Evolutionary conservation across 2,113 vertebrate species (phyloP).

Genomic region (western clawed frog (Xenopus tropicalis)): UCB_Xtro_10.0 CM004444.2:98921501-98922000

Average conservation of each 20-base stretch:
- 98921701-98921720: constrained; percentile 97
- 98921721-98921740: constrained; percentile 88
- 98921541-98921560: too few relatives aligned
- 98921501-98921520: too few relatives aligned
- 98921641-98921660: too few relatives aligned
- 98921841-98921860: constrained; percentile 95
- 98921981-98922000: neutral
- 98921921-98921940: constrained; percentile 69
- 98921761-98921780: constrained; percentile 87
- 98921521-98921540: too few relatives aligned
- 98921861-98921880: constrained; percentile 82
- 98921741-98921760: constrained; percentile 90
- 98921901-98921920: constrained; percentile 89
- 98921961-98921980: neutral
- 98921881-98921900: constrained; percentile 96
- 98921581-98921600: too few relatives aligned
- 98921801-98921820: constrained; percentile 95
- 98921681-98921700: constrained; percentile 67
- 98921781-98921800: constrained; percentile 95
- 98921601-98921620: too few relatives aligned
- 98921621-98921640: too few relatives aligned
- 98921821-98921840: constrained; percentile 95
- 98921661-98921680: neutral
- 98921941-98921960: constrained; percentile 46
- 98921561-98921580: too few relatives aligned